Conservation (phyloP, 1,140 invertebrate genomes). For the Drosophila paulistorum region DNA sequence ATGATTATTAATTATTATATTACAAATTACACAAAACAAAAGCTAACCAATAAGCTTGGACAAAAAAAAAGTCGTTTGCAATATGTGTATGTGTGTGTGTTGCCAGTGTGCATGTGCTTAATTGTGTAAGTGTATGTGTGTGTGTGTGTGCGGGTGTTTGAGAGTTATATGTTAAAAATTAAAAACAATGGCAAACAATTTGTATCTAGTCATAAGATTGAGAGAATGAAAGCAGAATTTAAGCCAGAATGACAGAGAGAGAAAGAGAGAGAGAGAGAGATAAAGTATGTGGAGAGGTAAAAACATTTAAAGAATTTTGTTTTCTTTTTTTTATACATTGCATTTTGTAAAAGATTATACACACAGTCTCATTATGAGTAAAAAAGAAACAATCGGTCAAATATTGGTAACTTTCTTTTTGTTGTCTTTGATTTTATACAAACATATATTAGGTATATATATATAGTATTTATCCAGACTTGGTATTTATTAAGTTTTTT, state of each 20-base stretch:
- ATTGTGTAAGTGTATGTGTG: background rate
- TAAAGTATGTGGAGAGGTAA: background rate
- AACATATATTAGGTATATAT: background rate
- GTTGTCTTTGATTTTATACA: background rate
- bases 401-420: no score
- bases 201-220: conserved; percentile 68
- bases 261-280: conserved; percentile 10
- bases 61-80: conserved; percentile 18
- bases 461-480: background rate
- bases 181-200: conserved; percentile 19
- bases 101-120: background rate
- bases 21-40: conserved; percentile 15
- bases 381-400: no score
- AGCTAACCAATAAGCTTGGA: conserved; percentile 26
- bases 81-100: background rate
- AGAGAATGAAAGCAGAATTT: background rate
- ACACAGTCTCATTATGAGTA: no score
- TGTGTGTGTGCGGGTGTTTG: conserved; percentile 19
- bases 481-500: background rate
- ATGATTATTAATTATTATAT: conserved; percentile 39
- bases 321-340: background rate
- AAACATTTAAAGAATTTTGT: background rate
- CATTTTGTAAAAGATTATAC: background rate
- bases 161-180: conserved; percentile 7
- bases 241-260: conserved; percentile 5